phyloP scores from a whole-genome alignment of 1,140 invertebrate genomes.

The Venturia canescens region DNA sequence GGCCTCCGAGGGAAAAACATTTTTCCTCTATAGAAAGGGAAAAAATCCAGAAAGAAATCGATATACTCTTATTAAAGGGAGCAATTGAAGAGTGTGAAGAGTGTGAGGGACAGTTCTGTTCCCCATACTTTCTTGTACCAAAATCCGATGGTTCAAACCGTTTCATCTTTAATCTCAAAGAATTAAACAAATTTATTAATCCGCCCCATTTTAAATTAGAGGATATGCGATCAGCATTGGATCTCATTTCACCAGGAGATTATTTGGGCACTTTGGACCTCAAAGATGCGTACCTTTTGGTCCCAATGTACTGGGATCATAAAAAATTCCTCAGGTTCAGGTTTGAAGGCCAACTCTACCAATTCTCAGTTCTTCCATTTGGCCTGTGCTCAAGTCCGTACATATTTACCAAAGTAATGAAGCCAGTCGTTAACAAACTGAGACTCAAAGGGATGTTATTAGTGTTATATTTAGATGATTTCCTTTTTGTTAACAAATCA shows the following conservation, averaged over 20 bases:
- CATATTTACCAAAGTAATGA: conserved; percentile 24
- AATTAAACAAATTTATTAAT: conserved; percentile 17
- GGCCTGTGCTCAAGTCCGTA: conserved; percentile 10
- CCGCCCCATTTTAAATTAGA: conserved; percentile 27
- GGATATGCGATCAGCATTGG: conserved; percentile 4
- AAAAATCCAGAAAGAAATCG: neutral
- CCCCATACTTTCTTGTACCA: neutral
- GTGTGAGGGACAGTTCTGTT: conserved; percentile 3
- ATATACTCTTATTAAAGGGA: neutral
- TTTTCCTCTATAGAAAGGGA: neutral
- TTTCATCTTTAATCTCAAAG: conserved; percentile 2
- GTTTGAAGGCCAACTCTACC: neutral
- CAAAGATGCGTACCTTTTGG: conserved; percentile 7
- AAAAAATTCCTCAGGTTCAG: conserved; percentile 13
- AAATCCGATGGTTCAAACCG: conserved; percentile 23
- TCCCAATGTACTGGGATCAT: neutral
- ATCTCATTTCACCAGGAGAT: conserved; percentile 6
- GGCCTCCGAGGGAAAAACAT: neutral
- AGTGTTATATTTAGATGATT: conserved; percentile 12
- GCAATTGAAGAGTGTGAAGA: conserved; percentile 25
- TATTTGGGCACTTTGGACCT: conserved; percentile 17
- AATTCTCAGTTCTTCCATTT: neutral
- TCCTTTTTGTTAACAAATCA: conserved; percentile 16
- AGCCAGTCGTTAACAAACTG: conserved; percentile 5
- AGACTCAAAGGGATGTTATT: conserved; percentile 12